Percentiles rank a stretch among this genome's conserved stretches.
Evolutionary conservation across 2,113 vertebrate genomes (phyloP).

Genomic region (Leiothrix lutea): DNA sequence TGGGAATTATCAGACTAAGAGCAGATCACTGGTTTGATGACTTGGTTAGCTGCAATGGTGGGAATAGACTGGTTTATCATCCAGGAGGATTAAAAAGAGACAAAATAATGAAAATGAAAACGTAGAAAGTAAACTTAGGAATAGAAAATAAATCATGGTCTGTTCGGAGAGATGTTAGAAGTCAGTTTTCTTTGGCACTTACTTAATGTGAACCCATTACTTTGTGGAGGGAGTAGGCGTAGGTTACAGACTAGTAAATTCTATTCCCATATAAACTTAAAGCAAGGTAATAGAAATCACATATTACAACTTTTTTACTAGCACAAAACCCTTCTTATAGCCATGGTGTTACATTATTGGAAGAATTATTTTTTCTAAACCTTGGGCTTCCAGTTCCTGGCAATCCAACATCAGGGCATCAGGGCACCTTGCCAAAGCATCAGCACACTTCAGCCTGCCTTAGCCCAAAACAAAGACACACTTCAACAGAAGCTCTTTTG

Average conservation of each 20-base stretch:
- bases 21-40: background rate
- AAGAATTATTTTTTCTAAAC: background rate
- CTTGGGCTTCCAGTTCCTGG: background rate
- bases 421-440: background rate
- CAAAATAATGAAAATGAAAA: constrained; percentile 31
- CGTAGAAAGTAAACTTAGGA: background rate
- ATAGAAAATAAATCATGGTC: constrained; percentile 32
- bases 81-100: constrained; percentile 21
- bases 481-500: background rate
- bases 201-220: background rate
- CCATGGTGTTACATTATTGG: background rate
- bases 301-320: background rate
- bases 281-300: background rate
- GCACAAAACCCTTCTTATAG: background rate
- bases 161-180: background rate
- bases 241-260: constrained; percentile 13
- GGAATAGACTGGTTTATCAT: constrained; percentile 4
- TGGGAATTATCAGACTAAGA: background rate
- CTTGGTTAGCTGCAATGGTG: background rate
- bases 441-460: background rate
- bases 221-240: constrained; percentile 3
- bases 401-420: background rate
- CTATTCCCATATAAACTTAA: background rate
- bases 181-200: constrained; percentile 54
- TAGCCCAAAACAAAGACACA: background rate